Base-by-base conservation (phyloP, 2,888 invertebrate genomes). In the Drosophila seclusa region DNA sequence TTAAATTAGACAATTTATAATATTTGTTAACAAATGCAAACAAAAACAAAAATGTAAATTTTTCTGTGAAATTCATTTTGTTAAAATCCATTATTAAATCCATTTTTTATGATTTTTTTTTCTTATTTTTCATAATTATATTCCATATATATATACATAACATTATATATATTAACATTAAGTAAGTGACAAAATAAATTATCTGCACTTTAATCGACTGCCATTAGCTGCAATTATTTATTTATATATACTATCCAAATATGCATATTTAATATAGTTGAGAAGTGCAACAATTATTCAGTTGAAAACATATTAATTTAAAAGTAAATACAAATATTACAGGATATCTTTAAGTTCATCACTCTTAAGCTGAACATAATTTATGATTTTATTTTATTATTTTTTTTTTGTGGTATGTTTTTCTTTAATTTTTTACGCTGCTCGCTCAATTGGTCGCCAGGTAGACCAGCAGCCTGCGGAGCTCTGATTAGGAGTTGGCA, bases 381-480 rank as follows among this genome's bases (percentile, higher is more conserved):
- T 54, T 32, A 13, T 24, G 57, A 45, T 32, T 31, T 52, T 16
- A 10, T 6, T 31, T 0, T 31, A 16, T 21, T 16, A 24, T 16
- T 18, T 16, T 29, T 49, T 34, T 42, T 31, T 57, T 27, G n/a
- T 18, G 61, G 7, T 18, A 59, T 83, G 87, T 87, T 87, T 68
- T 89, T 87, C 70, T 89, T 80, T 84, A 84, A 87, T 87, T 89
- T 86, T 83, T 87, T 77, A 55, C 82, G 87, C 73, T 70, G 72
- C 62, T 67, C 68, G 89, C 82, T 74, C 80, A 74, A 82, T 84
- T 89, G 77, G 62, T 27, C 24, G 58, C 53, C 62, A 57, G 50
- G 32, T 40, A 38, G 7, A 38, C 27, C 42, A 10, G 10, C 6
- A n/a, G 21, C 64, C 24, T 2, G n/a, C n/a, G 57, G 36, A 18